A percentile compares a stretch with the other conserved stretches of the same genome.
These are phyloP conservation scores for Phyllopteryx taeniolatus DNA, from an alignment of 2,113 vertebrate genomes.

Conservation along the genomic window DNA sequence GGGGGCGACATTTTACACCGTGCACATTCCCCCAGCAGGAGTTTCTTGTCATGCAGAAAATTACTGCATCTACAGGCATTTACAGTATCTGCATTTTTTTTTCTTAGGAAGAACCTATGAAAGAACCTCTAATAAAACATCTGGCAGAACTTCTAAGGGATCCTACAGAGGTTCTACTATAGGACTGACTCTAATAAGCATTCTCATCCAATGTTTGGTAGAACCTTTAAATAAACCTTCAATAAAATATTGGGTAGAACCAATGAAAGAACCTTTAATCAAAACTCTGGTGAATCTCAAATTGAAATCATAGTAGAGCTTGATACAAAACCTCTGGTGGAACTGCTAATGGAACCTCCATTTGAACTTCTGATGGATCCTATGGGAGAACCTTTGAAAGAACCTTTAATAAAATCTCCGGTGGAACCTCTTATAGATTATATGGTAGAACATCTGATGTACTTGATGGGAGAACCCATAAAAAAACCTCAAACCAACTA, in stretches of 20 bases:
- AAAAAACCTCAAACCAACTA: too few relatives aligned
- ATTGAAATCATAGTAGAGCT: neutral
- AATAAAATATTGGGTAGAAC: neutral
- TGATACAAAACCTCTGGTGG: neutral
- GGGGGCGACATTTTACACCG: neutral
- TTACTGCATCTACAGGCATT: too few relatives aligned
- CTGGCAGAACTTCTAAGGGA: neutral
- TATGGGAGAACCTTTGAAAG: too few relatives aligned
- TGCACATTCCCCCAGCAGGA: neutral
- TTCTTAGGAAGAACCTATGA: neutral
- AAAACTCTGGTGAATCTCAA: neutral
- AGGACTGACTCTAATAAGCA: neutral
- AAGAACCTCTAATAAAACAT: neutral
- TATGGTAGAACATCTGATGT: neutral
- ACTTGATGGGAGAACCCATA: too few relatives aligned
- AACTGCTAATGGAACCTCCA: neutral
- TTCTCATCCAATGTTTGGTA: neutral
- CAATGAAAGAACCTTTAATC: neutral
- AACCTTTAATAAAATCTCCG: too few relatives aligned
- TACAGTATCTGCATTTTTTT: too few relatives aligned
- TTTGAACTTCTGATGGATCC: too few relatives aligned
- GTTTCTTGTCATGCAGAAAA: neutral
- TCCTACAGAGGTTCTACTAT: neutral
- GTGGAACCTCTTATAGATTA: neutral
- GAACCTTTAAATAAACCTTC: neutral